Conservation (phyloP, 2,113 vertebrate genomes). For the Campylomormyrus numenius region DNA sequence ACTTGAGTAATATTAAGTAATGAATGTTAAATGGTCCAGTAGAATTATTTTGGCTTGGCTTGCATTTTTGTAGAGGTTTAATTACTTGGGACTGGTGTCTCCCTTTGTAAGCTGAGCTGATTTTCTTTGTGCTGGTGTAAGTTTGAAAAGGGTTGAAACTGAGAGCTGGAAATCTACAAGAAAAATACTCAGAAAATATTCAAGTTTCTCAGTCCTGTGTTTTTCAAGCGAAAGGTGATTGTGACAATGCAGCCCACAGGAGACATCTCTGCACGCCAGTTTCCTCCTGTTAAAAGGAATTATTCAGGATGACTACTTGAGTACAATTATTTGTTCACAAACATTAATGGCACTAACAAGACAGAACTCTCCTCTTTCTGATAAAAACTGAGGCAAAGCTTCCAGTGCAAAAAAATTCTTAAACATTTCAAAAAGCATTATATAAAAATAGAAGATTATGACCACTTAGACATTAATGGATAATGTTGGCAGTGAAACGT, state of each 20-base stretch:
- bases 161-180: not conserved
- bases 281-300: conserved; percentile 45
- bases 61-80: not conserved
- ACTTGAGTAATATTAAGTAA: not conserved
- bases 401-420: conserved; percentile 23
- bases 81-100: not conserved
- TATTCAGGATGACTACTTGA: conserved; percentile 42
- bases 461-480: not conserved
- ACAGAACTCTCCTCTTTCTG: conserved; percentile 39
- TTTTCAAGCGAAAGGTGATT: not conserved
- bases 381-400: conserved; percentile 48
- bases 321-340: conserved; percentile 49
- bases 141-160: not conserved
- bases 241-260: not conserved
- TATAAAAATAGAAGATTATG: not conserved
- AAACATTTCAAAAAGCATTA: not conserved
- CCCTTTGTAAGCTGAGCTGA: not conserved
- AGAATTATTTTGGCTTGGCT: not conserved
- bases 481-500: conserved; percentile 27
- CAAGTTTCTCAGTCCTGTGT: not conserved
- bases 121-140: not conserved
- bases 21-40: not conserved
- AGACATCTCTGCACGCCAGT: not conserved
- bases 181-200: not conserved
- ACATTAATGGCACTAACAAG: conserved; percentile 52